Evolutionary conservation across 2,113 vertebrate genomes (phyloP), one percentile per base, ranked within the genome.

Genomic region (Rhinolophus ferrumequinum): DNA sequence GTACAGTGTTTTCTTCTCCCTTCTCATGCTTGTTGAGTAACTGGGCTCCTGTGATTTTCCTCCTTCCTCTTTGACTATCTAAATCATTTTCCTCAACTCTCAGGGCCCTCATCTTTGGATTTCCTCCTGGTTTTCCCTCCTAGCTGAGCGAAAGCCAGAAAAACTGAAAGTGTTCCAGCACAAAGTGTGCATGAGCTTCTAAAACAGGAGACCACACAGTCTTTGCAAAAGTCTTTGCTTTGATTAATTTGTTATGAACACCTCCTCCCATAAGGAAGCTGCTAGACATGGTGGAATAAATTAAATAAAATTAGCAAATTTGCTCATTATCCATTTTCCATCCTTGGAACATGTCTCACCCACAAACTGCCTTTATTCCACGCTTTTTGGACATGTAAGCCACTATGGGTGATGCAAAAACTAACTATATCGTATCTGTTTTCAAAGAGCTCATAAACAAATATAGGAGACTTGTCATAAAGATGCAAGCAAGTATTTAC

Each of bases 401-500:
- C 7, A 90, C 35, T 77, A 14, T 64, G 47, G 16, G 16, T 82
- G 35, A 91, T 15, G n/a, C 1, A n/a, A 91, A 79, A 79, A 94
- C n/a, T 50, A 79, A 94, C n/a, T 41, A 54, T 18, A 35, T 35
- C 73, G 7, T 76, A 38, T 76, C 79, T 87, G 19, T 87, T 96
- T 97, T 81, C 73, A 90, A 87, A 38, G 15, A 88, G 70, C 28
- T 77, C 16, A 92, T 33, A 64, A 38, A 62, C 24, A 88, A 54
- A 95, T 64, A 80, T 13, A 85, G 33, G 12, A 81, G 26, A 54
- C 18, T 60, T 75, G 28, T 90, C 47, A 88, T 56, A 75, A 94
- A 93, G 33, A 85, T 84, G 16, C 8, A 73, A 70, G 81, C 82
- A 73, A 70, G 81, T 82, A 69, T 92, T 85, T 95, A 89, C 58